Evolutionary conservation across 1,140 invertebrate genomes (phyloP), one percentile per base, ranked within the genome.

Genomic region (Condylostylus longicornis): DNA sequence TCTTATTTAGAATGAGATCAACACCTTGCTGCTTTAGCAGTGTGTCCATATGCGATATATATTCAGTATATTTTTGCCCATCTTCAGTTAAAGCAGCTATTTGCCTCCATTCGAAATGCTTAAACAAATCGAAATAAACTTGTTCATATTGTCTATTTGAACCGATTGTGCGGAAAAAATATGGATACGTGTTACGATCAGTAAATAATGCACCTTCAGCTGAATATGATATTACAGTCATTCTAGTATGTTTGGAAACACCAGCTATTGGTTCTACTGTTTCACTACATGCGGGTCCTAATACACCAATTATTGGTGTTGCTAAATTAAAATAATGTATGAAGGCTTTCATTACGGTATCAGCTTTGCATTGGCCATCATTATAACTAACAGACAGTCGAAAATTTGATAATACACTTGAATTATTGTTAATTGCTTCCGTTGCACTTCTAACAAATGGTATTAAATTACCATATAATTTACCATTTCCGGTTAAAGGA

Each of bases 211-310:
- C 69, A 1, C 79, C 80, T 51, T 87, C 82, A 2, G 82, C 83
- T 39, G 77, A 78, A 54, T 87, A 89, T 22, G 81, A 84, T 28
- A 88, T 77, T 0, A 83, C 72, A 22, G 83, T 65, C 18, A 77
- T 79, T 40, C 74, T 73, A 46, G 78, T 85, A 49, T 82, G 74
- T 38, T 74, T 79, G 0, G 82, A 78, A n/a, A 88, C 70, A 1
- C 52, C 79, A 8, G 82, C 80, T 13, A 88, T 64, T 0, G 82
- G 80, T 53, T 86, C 81, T 0, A 86, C 76, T 1, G 82, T 84
- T 53, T 87, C 82, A 4, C 79, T 82, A 53, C 84, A 89, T 7
- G 79, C 82, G 4, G 84, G 83, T n/a, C 84, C 83, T 25, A 86
- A 52, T 18, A 87, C 73, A 4, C 81, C 82, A 25, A 78, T 65